phyloP scores from a whole-genome alignment of 2,888 invertebrate species.

The Caenorhabditis panamensis region DNA sequence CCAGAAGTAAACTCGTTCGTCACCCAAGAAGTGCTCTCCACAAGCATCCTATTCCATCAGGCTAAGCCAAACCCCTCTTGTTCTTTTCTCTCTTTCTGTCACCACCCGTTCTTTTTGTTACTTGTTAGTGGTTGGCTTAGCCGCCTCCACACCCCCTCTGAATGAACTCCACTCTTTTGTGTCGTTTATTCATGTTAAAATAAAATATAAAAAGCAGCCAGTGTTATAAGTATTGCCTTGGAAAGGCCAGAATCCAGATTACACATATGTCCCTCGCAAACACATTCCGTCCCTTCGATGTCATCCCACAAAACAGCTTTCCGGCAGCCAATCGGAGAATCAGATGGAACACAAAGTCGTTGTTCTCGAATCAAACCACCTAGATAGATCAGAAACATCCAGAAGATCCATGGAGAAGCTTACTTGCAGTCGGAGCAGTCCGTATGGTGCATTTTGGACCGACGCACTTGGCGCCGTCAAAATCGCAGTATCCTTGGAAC shows the following conservation, averaged over 20 bases:
- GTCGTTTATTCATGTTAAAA: slow-evolving; percentile 64
- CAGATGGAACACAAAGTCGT: slow-evolving; percentile 62
- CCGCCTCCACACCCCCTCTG: slow-evolving; percentile 47
- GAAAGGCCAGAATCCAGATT: slow-evolving; percentile 2
- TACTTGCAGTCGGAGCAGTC: slow-evolving; percentile 57
- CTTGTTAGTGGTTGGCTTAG: slow-evolving; percentile 64
- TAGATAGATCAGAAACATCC: slow-evolving; percentile 23
- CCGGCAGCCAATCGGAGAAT: slow-evolving; percentile 59
- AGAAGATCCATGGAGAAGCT: no score
- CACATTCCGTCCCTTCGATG: slow-evolving; percentile 59
- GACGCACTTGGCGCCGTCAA: slow-evolving; percentile 61
- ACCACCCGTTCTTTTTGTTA: slow-evolving; percentile 50
- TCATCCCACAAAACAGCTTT: slow-evolving; percentile 62
- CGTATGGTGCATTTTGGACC: slow-evolving; percentile 59
- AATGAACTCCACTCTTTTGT: slow-evolving; percentile 47
- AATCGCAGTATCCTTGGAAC: slow-evolving; percentile 65
- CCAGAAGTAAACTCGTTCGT: slow-evolving; percentile 29
- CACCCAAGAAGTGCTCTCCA: slow-evolving; percentile 4
- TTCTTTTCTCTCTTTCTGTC: slow-evolving; percentile 47
- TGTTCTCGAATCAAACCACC: slow-evolving; percentile 66
- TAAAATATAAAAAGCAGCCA: slow-evolving; percentile 41
- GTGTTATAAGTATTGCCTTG: background rate
- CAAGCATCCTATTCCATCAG: slow-evolving; percentile 15
- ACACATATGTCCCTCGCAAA: slow-evolving; percentile 55
- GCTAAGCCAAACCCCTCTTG: slow-evolving; percentile 53